Evolutionary conservation across 2,797 vertebrate genomes (phyloP).

Genomic region (Anguilla obscura): DNA sequence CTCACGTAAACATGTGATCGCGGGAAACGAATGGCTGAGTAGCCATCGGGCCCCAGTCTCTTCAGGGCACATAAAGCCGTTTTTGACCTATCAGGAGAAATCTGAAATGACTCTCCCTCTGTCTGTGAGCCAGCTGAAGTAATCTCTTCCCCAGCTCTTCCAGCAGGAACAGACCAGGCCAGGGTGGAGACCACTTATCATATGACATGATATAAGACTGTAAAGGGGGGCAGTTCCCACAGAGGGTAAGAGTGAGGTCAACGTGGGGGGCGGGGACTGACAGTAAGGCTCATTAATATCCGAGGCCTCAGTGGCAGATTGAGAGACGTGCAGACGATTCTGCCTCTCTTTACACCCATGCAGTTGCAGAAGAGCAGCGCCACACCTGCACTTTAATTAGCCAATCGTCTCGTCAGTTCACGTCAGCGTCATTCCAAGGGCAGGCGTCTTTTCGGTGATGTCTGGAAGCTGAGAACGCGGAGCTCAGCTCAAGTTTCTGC

Average conservation of each 20-base stretch:
- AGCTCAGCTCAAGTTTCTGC: constrained; percentile 34
- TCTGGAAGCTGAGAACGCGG: not conserved
- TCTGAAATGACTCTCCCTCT: constrained; percentile 40
- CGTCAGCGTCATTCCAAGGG: not conserved
- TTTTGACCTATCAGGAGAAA: not conserved
- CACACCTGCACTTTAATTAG: constrained; percentile 6
- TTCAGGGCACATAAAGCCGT: not conserved
- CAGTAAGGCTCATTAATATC: constrained; percentile 23
- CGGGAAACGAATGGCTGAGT: not conserved
- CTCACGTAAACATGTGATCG: not conserved
- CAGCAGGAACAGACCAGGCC: constrained; percentile 41
- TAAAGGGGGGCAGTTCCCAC: not conserved
- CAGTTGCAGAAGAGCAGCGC: not conserved
- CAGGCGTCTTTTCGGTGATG: not conserved
- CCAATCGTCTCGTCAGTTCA: too few relatives aligned
- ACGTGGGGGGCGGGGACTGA: not conserved
- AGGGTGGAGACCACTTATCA: constrained; percentile 42
- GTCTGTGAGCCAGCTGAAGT: constrained; percentile 47
- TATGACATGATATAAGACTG: not conserved
- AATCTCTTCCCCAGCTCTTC: constrained; percentile 51
- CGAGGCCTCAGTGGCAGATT: not conserved
- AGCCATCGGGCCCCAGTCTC: not conserved
- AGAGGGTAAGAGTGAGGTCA: constrained; percentile 18
- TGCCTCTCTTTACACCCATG: not conserved
- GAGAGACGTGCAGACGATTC: not conserved